Evolutionary conservation across 2,113 vertebrate species (phyloP).

Genomic region (Chaenogobius annularis): DNA sequence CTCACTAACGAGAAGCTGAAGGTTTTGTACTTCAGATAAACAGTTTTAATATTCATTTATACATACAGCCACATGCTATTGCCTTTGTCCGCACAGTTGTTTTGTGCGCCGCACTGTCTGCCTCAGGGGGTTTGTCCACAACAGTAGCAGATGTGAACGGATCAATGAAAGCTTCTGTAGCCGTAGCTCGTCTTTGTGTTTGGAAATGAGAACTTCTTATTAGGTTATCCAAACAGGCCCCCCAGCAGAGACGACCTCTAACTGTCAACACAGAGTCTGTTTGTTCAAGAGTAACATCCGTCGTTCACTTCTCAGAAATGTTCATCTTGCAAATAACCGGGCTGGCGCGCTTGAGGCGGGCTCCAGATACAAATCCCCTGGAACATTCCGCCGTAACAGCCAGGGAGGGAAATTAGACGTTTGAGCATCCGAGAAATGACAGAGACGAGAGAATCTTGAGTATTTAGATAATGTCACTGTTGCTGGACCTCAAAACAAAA

Average conservation of each 20-base stretch:
- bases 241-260: slow-evolving; percentile 33
- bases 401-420: slow-evolving; percentile 31
- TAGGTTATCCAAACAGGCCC: slow-evolving; percentile 53
- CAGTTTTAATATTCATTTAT: background rate
- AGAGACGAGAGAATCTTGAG: slow-evolving; percentile 27
- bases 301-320: slow-evolving; percentile 32
- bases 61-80: background rate
- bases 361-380: slow-evolving; percentile 17
- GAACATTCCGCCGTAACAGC: slow-evolving; percentile 42
- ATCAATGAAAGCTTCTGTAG: slow-evolving; percentile 47
- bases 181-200: slow-evolving; percentile 24
- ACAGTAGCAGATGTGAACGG: slow-evolving; percentile 33
- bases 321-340: slow-evolving; percentile 36
- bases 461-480: slow-evolving; percentile 28
- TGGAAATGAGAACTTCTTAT: slow-evolving; percentile 55
- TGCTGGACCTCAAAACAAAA: background rate
- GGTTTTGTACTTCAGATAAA: background rate
- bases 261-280: slow-evolving; percentile 21
- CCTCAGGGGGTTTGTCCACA: slow-evolving; percentile 27
- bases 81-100: background rate
- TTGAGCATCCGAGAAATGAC: slow-evolving; percentile 17
- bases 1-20: background rate
- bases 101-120: slow-evolving; percentile 5
- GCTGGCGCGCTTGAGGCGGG: slow-evolving; percentile 4
- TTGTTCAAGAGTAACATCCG: slow-evolving; percentile 1